Percentiles rank a stretch among this genome's conserved stretches.
phyloP scores from a whole-genome alignment of 2,888 invertebrate species.

The Abscondita cerata region DNA sequence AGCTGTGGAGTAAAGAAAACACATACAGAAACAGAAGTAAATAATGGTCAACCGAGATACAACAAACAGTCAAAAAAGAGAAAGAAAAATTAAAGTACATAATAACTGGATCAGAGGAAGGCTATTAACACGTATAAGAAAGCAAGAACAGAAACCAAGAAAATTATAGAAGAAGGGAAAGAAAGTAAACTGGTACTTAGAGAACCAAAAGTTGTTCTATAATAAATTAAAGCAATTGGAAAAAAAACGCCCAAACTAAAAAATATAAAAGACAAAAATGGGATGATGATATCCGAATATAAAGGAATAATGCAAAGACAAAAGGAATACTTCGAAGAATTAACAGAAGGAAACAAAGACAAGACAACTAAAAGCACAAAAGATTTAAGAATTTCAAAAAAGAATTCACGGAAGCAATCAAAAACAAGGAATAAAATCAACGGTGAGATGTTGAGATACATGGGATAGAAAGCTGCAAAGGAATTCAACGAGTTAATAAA shows the following conservation, averaged over 20 bases:
- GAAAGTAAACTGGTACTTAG: conserved; percentile 10
- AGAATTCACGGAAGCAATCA: conserved; percentile 11
- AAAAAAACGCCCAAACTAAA: conserved; percentile 16
- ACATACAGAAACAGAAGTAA: too few species aligned
- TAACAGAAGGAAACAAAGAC: conserved; percentile 12
- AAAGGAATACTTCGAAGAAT: conserved; percentile 6
- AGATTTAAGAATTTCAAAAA: conserved; percentile 10
- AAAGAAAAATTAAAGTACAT: neutral
- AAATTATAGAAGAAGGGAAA: neutral
- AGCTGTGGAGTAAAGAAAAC: neutral
- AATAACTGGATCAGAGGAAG: neutral
- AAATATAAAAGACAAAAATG: conserved; percentile 11
- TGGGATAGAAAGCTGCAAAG: neutral
- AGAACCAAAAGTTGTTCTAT: conserved; percentile 16
- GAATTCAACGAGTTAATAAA: neutral
- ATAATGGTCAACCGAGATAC: conserved; percentile 6
- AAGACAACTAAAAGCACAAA: neutral
- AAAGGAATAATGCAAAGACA: conserved; percentile 8
- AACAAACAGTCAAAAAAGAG: conserved; percentile 2
- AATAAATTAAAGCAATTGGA: conserved; percentile 14
- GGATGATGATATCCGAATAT: conserved; percentile 6
- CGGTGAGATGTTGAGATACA: conserved; percentile 4
- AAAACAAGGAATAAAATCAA: conserved; percentile 13
- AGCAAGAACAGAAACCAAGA: neutral
- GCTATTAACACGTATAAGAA: conserved; percentile 1